These are phyloP conservation scores for Anoplius nigerrimus DNA, from an alignment of 2,888 invertebrate species.

Conservation along the genomic window DNA sequence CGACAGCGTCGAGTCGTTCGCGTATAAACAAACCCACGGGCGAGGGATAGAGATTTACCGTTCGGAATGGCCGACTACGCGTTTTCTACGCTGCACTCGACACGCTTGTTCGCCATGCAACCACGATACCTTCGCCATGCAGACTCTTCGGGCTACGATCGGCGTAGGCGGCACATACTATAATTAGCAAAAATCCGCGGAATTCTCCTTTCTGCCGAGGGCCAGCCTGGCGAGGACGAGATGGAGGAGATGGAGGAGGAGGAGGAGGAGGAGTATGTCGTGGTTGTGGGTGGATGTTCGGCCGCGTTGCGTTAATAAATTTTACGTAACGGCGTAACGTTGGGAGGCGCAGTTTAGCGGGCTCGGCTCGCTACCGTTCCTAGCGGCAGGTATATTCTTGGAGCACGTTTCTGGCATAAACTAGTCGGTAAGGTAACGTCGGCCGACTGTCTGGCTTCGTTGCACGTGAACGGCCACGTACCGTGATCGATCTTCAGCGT, in stretches of 20 bases:
- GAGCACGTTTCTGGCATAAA: constrained; percentile 41
- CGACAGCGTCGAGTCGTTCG: too few species aligned
- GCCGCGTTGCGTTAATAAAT: constrained; percentile 36
- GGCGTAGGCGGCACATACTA: not conserved
- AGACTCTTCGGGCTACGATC: not conserved
- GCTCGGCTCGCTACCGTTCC: not conserved
- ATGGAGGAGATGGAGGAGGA: too few species aligned
- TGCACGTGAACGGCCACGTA: constrained; percentile 25
- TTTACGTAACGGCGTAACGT: constrained; percentile 30
- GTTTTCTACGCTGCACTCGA: too few species aligned
- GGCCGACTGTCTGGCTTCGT: constrained; percentile 29
- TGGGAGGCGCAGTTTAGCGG: constrained; percentile 15
- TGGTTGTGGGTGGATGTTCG: too few species aligned
- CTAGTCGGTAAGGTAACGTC: constrained; percentile 19
- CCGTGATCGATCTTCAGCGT: constrained; percentile 41
- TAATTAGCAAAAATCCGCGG: constrained; percentile 1
- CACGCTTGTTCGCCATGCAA: too few species aligned
- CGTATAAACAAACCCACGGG: too few species aligned
- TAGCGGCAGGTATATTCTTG: constrained; percentile 43
- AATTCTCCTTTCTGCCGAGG: not conserved
- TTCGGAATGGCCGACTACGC: too few species aligned
- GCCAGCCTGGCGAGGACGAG: too few species aligned
- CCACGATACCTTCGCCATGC: too few species aligned
- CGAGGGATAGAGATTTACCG: too few species aligned
- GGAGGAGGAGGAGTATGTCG: too few species aligned